Conservation (phyloP, 2,797 vertebrate genomes). For the Otolemur crassicaudatus region DNA sequence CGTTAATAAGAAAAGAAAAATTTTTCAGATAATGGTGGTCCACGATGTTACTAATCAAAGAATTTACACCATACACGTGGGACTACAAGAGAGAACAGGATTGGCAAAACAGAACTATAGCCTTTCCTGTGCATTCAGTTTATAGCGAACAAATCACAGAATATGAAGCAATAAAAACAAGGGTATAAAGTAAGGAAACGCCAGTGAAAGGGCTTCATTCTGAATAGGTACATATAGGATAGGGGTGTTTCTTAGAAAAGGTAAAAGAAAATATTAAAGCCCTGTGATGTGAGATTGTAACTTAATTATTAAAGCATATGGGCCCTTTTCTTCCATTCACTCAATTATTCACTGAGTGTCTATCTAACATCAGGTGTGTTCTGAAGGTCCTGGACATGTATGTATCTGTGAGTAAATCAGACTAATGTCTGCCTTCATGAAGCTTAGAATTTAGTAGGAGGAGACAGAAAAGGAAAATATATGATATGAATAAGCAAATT, state of each 20-base stretch:
- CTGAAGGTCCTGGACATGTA: background rate
- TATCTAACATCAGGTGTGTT: background rate
- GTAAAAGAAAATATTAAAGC: background rate
- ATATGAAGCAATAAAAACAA: background rate
- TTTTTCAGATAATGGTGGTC: background rate
- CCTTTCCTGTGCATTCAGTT: background rate
- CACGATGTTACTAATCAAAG: background rate
- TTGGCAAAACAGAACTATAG: background rate
- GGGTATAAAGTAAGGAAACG: background rate
- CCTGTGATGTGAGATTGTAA: background rate
- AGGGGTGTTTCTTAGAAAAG: background rate
- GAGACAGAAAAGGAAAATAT: background rate
- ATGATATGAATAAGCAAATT: background rate
- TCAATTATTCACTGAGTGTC: background rate
- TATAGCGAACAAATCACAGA: background rate
- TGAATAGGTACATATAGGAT: background rate
- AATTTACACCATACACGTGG: background rate
- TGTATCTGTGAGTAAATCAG: background rate
- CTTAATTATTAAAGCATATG: background rate
- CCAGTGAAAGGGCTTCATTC: background rate
- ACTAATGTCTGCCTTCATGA: background rate
- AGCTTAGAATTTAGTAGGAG: background rate
- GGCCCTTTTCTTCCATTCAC: background rate
- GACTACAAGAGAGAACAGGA: constrained; percentile 2
- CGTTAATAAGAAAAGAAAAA: background rate